These are phyloP conservation scores for Laodelphax striatellus DNA, from an alignment of 1,140 invertebrate species.

Conservation along the genomic window DNA sequence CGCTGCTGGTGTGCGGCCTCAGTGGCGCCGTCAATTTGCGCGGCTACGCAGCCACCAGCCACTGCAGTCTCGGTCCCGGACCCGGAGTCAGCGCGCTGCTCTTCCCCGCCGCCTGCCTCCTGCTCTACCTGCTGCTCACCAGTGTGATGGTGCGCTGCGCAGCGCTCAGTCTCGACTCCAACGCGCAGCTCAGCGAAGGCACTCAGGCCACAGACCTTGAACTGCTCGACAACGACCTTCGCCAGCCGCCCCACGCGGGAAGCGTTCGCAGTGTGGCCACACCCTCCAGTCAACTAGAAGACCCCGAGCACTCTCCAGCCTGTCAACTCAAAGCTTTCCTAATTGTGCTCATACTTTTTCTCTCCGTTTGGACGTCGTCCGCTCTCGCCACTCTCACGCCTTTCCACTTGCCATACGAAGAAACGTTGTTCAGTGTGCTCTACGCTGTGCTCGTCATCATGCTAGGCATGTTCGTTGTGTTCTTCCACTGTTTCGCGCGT, in stretches of 20 bases:
- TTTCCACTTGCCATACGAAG: slow-evolving; percentile 52
- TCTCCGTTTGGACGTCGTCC: slow-evolving; percentile 60
- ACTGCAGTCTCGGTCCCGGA: slow-evolving; percentile 70
- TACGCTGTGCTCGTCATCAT: slow-evolving; percentile 58
- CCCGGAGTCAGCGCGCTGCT: slow-evolving; percentile 71
- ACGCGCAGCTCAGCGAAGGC: slow-evolving; percentile 62
- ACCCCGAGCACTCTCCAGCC: slow-evolving; percentile 66
- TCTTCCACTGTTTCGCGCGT: slow-evolving; percentile 74
- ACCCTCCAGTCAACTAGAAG: slow-evolving; percentile 60
- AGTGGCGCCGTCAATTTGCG: slow-evolving; percentile 78
- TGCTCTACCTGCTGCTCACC: slow-evolving; percentile 58
- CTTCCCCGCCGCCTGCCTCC: slow-evolving; percentile 59
- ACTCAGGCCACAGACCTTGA: slow-evolving; percentile 56
- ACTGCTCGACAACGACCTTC: slow-evolving; percentile 20
- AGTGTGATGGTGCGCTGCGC: slow-evolving; percentile 67
- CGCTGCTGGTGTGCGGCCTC: slow-evolving; percentile 78
- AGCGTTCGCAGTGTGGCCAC: slow-evolving; percentile 49
- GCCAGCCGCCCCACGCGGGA: slow-evolving; percentile 31
- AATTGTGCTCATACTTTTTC: slow-evolving; percentile 60
- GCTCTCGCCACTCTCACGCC: slow-evolving; percentile 55
- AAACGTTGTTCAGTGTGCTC: slow-evolving; percentile 63
- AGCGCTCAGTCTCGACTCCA: slow-evolving; percentile 46
- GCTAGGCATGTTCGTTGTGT: slow-evolving; percentile 69
- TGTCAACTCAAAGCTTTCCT: slow-evolving; percentile 70
- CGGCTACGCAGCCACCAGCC: slow-evolving; percentile 69